These are phyloP conservation scores for Solenodon paradoxus DNA, from an alignment of 2,113 vertebrate genomes.

Conservation along the genomic window DNA sequence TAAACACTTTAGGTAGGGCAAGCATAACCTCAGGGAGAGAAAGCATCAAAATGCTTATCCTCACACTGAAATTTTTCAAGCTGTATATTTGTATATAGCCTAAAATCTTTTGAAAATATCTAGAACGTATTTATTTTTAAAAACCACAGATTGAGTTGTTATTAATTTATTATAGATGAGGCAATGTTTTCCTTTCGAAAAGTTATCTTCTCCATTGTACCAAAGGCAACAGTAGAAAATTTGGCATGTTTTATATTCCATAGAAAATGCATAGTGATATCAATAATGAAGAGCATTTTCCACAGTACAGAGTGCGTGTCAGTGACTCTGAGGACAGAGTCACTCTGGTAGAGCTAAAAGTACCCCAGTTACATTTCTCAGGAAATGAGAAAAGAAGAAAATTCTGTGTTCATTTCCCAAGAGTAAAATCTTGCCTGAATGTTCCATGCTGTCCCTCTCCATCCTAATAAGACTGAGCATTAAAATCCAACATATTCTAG, in stretches of 20 bases:
- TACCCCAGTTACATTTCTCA: conserved; percentile 60
- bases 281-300: conserved; percentile 76
- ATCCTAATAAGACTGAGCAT: neutral
- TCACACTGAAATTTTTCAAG: conserved; percentile 63
- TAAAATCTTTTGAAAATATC: conserved; percentile 64
- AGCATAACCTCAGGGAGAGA: conserved; percentile 62
- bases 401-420: conserved; percentile 6
- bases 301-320: conserved; percentile 47
- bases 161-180: conserved; percentile 77
- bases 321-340: conserved; percentile 24
- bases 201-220: conserved; percentile 66
- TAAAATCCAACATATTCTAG: neutral
- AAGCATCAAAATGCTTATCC: conserved; percentile 73
- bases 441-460: neutral
- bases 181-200: conserved; percentile 74
- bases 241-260: conserved; percentile 59
- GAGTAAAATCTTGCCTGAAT: neutral
- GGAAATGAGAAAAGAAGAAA: conserved; percentile 25
- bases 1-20: conserved; percentile 69
- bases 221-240: conserved; percentile 61
- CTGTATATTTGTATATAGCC: conserved; percentile 64
- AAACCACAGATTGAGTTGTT: conserved; percentile 69
- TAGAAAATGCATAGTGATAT: conserved; percentile 71
- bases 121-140: conserved; percentile 61
- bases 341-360: conserved; percentile 66